A percentile compares a stretch with the other conserved stretches of the same genome.
Conservation (phyloP, 2,888 invertebrate genomes). For the Apamea sordens region DNA sequence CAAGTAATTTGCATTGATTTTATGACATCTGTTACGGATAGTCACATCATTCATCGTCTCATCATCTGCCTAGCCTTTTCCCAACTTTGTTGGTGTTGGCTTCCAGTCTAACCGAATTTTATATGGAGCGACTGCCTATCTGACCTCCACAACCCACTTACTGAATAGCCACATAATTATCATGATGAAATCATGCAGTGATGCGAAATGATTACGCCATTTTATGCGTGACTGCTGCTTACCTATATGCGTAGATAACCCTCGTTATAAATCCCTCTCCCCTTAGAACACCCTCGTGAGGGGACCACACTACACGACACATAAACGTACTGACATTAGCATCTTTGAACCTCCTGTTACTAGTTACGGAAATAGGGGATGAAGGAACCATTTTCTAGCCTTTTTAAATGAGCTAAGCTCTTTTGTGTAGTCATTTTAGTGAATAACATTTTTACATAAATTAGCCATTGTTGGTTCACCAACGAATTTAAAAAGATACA, state of each 20-base stretch:
- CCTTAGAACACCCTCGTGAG: conserved; percentile 33
- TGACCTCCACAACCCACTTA: too few relatives aligned
- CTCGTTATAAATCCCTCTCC: conserved; percentile 44
- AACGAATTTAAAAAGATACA: not conserved
- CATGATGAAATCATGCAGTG: conserved; percentile 19
- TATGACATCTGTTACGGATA: not conserved
- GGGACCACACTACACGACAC: conserved; percentile 20
- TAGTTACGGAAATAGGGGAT: conserved; percentile 15
- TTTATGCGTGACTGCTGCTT: conserved; percentile 37
- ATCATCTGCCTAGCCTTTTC: not conserved
- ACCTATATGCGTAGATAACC: conserved; percentile 35
- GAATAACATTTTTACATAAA: not conserved
- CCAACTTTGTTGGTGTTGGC: not conserved
- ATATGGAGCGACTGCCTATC: not conserved
- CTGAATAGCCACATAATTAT: not conserved
- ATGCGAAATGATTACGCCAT: conserved; percentile 34
- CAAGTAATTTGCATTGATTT: not conserved
- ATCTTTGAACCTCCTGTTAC: conserved; percentile 38
- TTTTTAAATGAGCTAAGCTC: not conserved
- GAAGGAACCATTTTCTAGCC: conserved; percentile 16
- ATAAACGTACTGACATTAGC: conserved; percentile 26
- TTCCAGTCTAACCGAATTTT: not conserved
- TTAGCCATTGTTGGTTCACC: not conserved
- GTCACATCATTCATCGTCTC: not conserved
- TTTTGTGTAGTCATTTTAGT: not conserved